These are phyloP conservation scores for Orientallactaga sibirica DNA, from an alignment of 2,797 vertebrate species.

Conservation along the genomic window DNA sequence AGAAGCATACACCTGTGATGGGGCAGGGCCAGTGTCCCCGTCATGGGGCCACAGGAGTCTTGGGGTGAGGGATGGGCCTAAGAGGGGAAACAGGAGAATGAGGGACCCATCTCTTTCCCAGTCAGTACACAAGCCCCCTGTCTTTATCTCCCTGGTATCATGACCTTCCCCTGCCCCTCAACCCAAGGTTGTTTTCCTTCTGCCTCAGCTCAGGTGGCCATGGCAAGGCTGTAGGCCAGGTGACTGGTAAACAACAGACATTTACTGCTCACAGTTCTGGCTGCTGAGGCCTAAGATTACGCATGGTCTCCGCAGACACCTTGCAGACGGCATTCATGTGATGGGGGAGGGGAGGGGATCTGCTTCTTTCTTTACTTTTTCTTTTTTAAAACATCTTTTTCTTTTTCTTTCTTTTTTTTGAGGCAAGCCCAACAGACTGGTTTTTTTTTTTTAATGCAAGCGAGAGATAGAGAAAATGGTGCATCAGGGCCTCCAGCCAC, in stretches of 20 bases:
- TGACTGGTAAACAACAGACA: background rate
- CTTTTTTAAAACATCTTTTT: too few relatives aligned
- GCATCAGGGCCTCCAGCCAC: too few relatives aligned
- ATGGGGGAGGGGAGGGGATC: background rate
- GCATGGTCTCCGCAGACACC: too few relatives aligned
- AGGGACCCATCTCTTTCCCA: background rate
- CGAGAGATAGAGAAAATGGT: too few relatives aligned
- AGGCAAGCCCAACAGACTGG: too few relatives aligned
- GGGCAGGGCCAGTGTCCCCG: background rate
- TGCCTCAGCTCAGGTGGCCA: background rate
- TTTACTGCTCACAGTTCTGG: background rate
- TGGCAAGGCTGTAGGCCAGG: too few relatives aligned
- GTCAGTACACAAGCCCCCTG: rapidly evolving
- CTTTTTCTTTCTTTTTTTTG: too few relatives aligned
- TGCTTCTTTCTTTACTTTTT: background rate
- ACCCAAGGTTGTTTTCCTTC: rapidly evolving
- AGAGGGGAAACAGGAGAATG: background rate
- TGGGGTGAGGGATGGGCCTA: background rate
- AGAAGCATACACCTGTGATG: background rate
- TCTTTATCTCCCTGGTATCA: rapidly evolving
- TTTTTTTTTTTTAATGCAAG: too few relatives aligned
- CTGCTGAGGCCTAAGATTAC: background rate
- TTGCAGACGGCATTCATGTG: too few relatives aligned
- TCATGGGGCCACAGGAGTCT: background rate
- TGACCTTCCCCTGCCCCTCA: background rate